Evolutionary conservation across 2,797 vertebrate species (phyloP).

Genomic region (Anas flavirostris): DNA sequence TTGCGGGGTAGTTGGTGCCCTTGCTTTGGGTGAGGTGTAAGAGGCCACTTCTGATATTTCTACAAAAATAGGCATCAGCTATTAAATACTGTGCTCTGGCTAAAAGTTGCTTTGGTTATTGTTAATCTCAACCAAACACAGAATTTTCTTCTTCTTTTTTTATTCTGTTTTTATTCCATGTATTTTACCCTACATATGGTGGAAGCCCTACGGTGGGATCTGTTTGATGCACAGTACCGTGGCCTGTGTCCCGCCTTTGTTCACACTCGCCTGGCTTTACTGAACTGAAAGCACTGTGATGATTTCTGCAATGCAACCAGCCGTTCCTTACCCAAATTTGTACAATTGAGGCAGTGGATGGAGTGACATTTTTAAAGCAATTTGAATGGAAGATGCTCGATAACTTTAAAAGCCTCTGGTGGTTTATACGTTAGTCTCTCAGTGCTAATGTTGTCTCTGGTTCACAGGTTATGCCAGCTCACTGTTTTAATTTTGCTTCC

Average conservation of each 20-base stretch:
- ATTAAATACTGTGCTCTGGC: neutral
- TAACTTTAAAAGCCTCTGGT: neutral
- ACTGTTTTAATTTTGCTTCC: neutral
- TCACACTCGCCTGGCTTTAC: neutral
- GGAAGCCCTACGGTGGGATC: neutral
- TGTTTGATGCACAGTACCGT: accelerated
- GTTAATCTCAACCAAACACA: neutral
- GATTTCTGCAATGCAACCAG: neutral
- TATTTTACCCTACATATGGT: accelerated
- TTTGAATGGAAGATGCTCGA: neutral
- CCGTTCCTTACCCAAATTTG: neutral
- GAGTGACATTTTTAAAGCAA: neutral
- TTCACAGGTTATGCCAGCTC: neutral
- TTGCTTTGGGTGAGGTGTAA: neutral
- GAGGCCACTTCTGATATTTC: neutral
- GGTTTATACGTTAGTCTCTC: accelerated
- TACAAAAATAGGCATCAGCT: neutral
- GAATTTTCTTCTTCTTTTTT: neutral
- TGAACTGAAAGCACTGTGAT: neutral
- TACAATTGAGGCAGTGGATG: neutral
- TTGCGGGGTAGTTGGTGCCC: accelerated
- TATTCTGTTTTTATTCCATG: neutral
- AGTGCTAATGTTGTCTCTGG: neutral
- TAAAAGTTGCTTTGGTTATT: neutral
- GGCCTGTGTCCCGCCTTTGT: neutral